phyloP scores from a whole-genome alignment of 2,113 vertebrate genomes.

The Gallinago jamesoni region DNA sequence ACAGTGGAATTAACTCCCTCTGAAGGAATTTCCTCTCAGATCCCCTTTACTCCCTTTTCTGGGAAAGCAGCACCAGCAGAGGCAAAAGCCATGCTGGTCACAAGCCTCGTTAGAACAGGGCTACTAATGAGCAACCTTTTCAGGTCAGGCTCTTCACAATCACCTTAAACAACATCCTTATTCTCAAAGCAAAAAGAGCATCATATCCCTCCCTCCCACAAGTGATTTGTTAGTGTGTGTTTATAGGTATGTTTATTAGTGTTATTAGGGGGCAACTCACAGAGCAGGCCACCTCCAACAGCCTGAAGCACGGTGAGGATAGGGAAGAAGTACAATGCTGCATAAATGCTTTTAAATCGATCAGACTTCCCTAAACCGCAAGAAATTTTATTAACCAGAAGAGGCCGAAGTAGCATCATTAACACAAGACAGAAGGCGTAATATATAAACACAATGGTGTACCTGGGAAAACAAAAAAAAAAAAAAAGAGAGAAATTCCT shows the following conservation, averaged over 20 bases:
- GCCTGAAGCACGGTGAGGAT: conserved; percentile 95
- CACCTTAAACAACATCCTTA: neutral
- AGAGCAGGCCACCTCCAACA: conserved; percentile 93
- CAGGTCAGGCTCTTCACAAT: neutral
- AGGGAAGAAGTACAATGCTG: conserved; percentile 96
- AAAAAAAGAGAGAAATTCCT: neutral
- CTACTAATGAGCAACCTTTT: neutral
- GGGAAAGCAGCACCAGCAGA: neutral
- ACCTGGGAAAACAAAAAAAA: conserved; percentile 73
- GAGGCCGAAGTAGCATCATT: conserved; percentile 97
- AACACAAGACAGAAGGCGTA: conserved; percentile 94
- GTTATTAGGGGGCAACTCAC: conserved; percentile 76
- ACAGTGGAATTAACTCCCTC: neutral
- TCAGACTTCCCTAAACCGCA: conserved; percentile 95
- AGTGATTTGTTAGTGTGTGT: neutral
- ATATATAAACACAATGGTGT: conserved; percentile 97
- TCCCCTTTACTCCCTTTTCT: neutral
- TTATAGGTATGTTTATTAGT: neutral
- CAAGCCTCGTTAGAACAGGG: neutral
- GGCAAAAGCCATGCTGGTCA: neutral
- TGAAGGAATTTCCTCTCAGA: neutral
- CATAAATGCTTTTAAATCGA: conserved; percentile 96
- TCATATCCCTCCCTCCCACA: neutral
- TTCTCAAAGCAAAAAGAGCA: neutral
- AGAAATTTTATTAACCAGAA: conserved; percentile 96